These are phyloP conservation scores for Philopotamus ludificatus DNA, from an alignment of 1,140 invertebrate species.

Conservation along the genomic window DNA sequence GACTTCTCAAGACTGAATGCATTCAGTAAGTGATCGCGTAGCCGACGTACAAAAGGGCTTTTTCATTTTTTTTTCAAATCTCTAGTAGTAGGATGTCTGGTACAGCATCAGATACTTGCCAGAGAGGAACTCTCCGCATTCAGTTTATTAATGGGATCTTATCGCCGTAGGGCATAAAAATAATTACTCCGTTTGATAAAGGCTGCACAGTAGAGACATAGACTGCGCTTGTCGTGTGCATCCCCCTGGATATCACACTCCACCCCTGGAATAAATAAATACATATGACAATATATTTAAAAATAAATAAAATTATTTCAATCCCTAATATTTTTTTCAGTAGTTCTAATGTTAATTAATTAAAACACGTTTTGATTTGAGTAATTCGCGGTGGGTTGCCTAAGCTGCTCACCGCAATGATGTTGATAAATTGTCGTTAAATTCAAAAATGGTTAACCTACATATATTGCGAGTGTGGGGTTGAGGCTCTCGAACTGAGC, in stretches of 20 bases:
- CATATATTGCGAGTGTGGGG: not conserved
- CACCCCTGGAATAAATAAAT: not conserved
- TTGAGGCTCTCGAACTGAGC: not conserved
- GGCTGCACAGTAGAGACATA: not conserved
- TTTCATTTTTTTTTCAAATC: not conserved
- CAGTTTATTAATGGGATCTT: conserved; percentile 40
- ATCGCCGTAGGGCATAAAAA: conserved; percentile 39
- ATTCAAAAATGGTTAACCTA: not conserved
- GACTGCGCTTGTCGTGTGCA: conserved; percentile 3
- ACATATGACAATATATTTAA: too few relatives aligned
- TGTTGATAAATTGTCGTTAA: too few relatives aligned
- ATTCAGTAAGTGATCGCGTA: too few relatives aligned
- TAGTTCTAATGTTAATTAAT: too few relatives aligned
- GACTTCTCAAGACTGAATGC: too few relatives aligned
- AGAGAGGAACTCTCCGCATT: conserved; percentile 20
- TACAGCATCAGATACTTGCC: conserved; percentile 14
- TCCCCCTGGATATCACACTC: not conserved
- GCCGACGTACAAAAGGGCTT: not conserved
- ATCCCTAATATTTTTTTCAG: too few relatives aligned
- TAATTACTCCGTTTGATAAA: conserved; percentile 37
- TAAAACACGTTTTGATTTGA: too few relatives aligned
- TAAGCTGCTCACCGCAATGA: too few relatives aligned
- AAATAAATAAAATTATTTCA: too few relatives aligned
- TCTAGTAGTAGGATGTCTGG: not conserved
- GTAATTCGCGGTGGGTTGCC: too few relatives aligned